A percentile compares a stretch with the other conserved stretches of the same genome.
phyloP scores from a whole-genome alignment of 1,140 invertebrate species.

The Bombus vancouverensis region DNA sequence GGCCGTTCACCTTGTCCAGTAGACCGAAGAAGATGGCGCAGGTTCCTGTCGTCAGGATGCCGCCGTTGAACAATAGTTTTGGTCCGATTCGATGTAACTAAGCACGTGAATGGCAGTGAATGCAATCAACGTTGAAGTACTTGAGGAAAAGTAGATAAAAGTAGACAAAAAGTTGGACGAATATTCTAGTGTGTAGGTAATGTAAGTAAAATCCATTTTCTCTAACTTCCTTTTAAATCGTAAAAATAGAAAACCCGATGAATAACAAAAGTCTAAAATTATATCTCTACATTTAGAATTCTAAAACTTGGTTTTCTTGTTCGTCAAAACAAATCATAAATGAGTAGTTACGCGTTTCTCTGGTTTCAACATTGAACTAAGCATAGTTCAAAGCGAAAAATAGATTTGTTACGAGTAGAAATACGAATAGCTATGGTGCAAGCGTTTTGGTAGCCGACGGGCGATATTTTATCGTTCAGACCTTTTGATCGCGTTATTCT shows the following conservation, averaged over 20 bases:
- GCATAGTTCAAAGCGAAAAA: background rate
- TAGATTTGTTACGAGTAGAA: background rate
- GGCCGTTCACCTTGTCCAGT: slow-evolving; percentile 91
- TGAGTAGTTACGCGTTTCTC: too few species aligned
- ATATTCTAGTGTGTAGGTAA: too few species aligned
- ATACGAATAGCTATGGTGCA: background rate
- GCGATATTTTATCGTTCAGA: slow-evolving; percentile 1
- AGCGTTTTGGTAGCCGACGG: background rate
- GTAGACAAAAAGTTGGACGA: too few species aligned
- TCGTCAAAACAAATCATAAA: background rate
- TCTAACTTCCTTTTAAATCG: too few species aligned
- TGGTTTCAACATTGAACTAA: background rate
- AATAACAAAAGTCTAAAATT: background rate
- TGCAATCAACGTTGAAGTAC: background rate
- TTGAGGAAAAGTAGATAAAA: background rate
- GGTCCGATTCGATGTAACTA: slow-evolving; percentile 92
- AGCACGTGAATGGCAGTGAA: background rate
- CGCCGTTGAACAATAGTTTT: slow-evolving; percentile 92
- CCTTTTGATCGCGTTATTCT: slow-evolving; percentile 1
- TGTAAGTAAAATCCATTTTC: too few species aligned
- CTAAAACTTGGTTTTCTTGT: background rate
- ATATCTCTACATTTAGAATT: background rate
- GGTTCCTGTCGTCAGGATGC: slow-evolving; percentile 92
- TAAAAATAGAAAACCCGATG: background rate
- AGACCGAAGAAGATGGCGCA: slow-evolving; percentile 94